Evolutionary conservation across 2,113 vertebrate species (phyloP).

Genomic region (Tamias sibiricus): DNA sequence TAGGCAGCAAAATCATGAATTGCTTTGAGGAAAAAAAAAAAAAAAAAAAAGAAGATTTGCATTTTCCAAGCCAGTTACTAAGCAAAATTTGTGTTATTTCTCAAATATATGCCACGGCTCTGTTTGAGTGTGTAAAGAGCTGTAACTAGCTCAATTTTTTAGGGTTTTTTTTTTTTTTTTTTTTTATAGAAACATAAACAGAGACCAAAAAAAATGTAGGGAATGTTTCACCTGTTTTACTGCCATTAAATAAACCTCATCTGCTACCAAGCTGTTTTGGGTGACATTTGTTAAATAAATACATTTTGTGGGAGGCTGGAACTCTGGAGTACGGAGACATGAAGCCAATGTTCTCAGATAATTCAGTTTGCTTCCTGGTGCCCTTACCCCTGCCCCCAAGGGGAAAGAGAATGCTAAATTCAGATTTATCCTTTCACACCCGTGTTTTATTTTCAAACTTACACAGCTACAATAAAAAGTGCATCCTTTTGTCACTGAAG

Average conservation of each 20-base stretch:
- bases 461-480: neutral
- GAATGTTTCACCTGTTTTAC: constrained; percentile 83
- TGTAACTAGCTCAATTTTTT: constrained; percentile 71
- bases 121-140: constrained; percentile 75
- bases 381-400: neutral
- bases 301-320: constrained; percentile 76
- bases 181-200: constrained; percentile 84
- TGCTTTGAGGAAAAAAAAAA: constrained; percentile 67
- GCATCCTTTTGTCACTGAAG: no score
- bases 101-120: constrained; percentile 74
- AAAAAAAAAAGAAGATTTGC: constrained; percentile 76
- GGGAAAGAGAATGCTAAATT: neutral
- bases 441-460: neutral
- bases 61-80: constrained; percentile 82
- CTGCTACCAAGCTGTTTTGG: constrained; percentile 80
- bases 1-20: constrained; percentile 53
- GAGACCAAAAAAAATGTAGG: constrained; percentile 71
- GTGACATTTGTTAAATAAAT: constrained; percentile 81
- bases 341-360: constrained; percentile 29
- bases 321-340: constrained; percentile 33
- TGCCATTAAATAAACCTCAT: constrained; percentile 81
- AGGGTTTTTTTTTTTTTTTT: constrained; percentile 28
- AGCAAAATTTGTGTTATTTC: constrained; percentile 77
- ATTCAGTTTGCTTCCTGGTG: neutral
- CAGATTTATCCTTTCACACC: neutral